Conservation (phyloP, 2,113 vertebrate species). For the Anser brachyrhynchus region DNA sequence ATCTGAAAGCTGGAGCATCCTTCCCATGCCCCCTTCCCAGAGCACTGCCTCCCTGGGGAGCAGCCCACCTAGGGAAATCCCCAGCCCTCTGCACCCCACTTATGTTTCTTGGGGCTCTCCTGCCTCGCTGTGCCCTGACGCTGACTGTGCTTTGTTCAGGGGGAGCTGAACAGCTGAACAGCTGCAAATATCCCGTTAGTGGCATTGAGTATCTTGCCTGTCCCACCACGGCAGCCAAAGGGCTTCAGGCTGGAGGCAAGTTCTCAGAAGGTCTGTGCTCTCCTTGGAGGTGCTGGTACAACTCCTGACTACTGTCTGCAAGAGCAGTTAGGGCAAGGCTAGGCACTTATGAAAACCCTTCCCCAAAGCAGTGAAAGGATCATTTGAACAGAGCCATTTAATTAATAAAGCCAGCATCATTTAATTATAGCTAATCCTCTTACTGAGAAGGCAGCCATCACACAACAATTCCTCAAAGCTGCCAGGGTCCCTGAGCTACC, state of each 20-base stretch:
- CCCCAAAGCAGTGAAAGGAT: background rate
- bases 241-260: background rate
- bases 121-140: background rate
- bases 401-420: constrained; percentile 15
- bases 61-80: background rate
- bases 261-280: background rate
- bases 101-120: background rate
- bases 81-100: background rate
- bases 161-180: background rate
- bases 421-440: constrained; percentile 44
- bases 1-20: background rate
- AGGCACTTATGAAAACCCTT: background rate
- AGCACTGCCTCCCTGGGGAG: background rate
- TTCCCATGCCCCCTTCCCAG: background rate
- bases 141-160: background rate
- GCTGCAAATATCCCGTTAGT: background rate
- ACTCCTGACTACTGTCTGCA: background rate
- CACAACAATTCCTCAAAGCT: background rate
- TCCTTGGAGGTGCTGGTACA: background rate
- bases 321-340: background rate
- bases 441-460: background rate
- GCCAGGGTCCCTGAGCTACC: background rate
- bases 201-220: background rate
- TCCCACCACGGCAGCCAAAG: background rate
- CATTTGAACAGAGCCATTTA: background rate